Base-by-base conservation (phyloP, 2,113 vertebrate species). In the Nettapus auritus region DNA sequence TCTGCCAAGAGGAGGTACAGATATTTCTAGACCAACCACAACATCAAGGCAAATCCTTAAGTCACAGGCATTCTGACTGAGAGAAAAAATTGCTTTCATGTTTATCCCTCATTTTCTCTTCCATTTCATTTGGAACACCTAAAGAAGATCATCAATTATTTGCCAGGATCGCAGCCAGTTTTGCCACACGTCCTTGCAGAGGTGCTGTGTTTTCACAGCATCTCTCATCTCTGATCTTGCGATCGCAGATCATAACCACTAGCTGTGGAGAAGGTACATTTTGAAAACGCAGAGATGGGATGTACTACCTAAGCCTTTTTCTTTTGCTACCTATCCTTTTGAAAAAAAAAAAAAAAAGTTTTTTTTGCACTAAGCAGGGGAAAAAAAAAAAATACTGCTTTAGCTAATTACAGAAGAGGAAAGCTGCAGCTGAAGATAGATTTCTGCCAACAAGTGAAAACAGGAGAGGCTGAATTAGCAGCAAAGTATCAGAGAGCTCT, bases 201-300 rank as follows among this genome's bases (percentile, higher is more conserved):
- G 11, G n/a, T 0, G 3, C 48, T 12, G 11, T 1, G 40, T 2
- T 26, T 50, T 25, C 48, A 50, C 48, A 50, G 48, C 48, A 50
- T 25, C 48, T 50, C 48, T 50, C 22, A 25, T 25, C 48, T 50
- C 48, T 50, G 48, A 50, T 50, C 48, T 50, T 50, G 48, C 22
- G 48, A 50, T 50, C 48, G 12, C 4, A 77, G 68, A 66, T 40
- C 76, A 11, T 29, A 53, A 52, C 50, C 21, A 2, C 57, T 13
- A 4, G 2, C 60, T 4, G 12, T 7, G 40, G 34, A 66, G 7
- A 12, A 11, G 38, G 34, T 34, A 21, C 17, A 9, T 28, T 66
- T 71, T 6, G 9, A 55, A 78, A 67, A 67, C 7, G 18, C 8
- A 31, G 59, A 31, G 59, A 66, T 42, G 52, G 6, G 9, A 64